Conservation (phyloP, 2,888 invertebrate genomes). For the Epinotia ramella region DNA sequence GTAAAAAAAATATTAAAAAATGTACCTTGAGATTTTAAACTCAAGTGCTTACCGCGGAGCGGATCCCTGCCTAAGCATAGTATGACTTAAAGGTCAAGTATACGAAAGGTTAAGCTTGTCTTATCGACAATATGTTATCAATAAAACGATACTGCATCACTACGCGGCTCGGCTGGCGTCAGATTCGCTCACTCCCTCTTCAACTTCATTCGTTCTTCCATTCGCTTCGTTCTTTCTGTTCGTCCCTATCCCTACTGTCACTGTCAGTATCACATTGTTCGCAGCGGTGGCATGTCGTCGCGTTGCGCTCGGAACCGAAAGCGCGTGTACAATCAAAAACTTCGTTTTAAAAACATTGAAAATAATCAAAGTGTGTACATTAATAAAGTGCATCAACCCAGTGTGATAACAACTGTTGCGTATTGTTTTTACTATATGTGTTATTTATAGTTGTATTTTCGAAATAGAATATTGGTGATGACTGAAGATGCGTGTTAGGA, state of each 20-base stretch:
- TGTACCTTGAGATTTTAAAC: too few relatives aligned
- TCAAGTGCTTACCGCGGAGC: too few relatives aligned
- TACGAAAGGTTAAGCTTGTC: neutral
- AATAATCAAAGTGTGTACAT: slow-evolving; percentile 31
- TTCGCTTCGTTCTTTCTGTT: slow-evolving; percentile 45
- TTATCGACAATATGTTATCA: slow-evolving; percentile 13
- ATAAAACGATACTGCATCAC: slow-evolving; percentile 19
- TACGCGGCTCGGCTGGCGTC: slow-evolving; percentile 36
- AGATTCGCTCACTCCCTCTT: slow-evolving; percentile 60
- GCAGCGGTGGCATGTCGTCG: slow-evolving; percentile 28
- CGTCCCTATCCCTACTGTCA: slow-evolving; percentile 45
- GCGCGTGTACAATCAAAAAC: slow-evolving; percentile 60
- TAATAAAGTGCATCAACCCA: slow-evolving; percentile 14
- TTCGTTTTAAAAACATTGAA: slow-evolving; percentile 29
- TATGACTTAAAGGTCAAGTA: too few relatives aligned
- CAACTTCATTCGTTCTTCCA: slow-evolving; percentile 48
- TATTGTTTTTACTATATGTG: neutral
- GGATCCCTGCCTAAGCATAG: too few relatives aligned
- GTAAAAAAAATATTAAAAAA: too few relatives aligned
- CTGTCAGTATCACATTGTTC: slow-evolving; percentile 63
- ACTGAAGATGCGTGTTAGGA: slow-evolving; percentile 59
- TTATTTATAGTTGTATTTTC: slow-evolving; percentile 40
- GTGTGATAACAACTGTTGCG: slow-evolving; percentile 30
- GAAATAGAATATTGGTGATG: slow-evolving; percentile 62
- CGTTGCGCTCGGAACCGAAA: slow-evolving; percentile 33